phyloP scores from a whole-genome alignment of 2,888 invertebrate genomes.

The Muschampia plurimacula region DNA sequence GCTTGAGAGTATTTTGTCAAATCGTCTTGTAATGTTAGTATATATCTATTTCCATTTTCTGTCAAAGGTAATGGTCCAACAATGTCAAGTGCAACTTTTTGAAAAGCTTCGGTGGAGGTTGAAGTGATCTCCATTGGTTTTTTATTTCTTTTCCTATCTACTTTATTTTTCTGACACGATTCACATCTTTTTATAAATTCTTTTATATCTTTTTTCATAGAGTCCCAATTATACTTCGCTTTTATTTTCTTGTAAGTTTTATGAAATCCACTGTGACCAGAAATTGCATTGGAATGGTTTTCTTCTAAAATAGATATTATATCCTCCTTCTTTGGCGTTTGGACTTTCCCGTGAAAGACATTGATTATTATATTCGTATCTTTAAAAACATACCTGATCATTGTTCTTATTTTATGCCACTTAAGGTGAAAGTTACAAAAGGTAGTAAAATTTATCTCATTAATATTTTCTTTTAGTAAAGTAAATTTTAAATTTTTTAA shows the following conservation, averaged over 20 bases:
- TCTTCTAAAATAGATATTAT: constrained; percentile 41
- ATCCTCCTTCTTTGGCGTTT: constrained; percentile 42
- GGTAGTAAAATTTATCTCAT: background rate
- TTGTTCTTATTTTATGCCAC: constrained; percentile 43
- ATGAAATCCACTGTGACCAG: constrained; percentile 47
- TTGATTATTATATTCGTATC: background rate
- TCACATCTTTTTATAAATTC: background rate
- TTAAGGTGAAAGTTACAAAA: constrained; percentile 39
- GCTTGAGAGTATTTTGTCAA: constrained; percentile 31
- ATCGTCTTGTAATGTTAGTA: background rate
- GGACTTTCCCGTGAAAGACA: constrained; percentile 39
- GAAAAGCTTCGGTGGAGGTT: constrained; percentile 51
- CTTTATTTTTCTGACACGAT: background rate
- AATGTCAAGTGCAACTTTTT: constrained; percentile 44
- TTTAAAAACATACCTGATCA: constrained; percentile 38
- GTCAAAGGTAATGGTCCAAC: background rate
- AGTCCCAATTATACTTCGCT: constrained; percentile 34
- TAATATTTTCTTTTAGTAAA: background rate
- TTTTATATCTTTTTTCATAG: constrained; percentile 2
- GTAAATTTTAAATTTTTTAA: background rate
- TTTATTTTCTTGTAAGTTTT: constrained; percentile 49
- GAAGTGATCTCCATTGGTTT: constrained; percentile 58
- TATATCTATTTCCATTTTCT: background rate
- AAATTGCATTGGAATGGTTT: constrained; percentile 41
- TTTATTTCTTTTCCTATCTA: constrained; percentile 27